Conservation (phyloP, 2,888 invertebrate genomes). For the Phortica magna region DNA sequence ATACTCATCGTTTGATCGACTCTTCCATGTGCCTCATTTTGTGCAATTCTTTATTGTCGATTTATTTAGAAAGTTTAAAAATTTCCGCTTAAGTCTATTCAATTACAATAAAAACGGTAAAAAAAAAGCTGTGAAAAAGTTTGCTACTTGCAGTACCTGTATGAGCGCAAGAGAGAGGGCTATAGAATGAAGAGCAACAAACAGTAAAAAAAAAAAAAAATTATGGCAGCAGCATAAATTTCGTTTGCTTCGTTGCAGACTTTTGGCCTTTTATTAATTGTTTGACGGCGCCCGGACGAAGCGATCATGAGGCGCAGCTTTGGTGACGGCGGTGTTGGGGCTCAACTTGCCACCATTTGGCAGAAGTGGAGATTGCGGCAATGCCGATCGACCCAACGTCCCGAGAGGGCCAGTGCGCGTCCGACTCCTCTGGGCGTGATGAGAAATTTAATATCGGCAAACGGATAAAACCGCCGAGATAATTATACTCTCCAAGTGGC, state of each 20-base stretch:
- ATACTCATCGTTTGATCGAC: too few relatives aligned
- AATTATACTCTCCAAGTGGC: constrained; percentile 72
- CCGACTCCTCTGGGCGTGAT: constrained; percentile 70
- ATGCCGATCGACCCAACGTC: background rate
- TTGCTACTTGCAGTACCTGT: too few relatives aligned
- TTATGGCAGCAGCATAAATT: constrained; percentile 54
- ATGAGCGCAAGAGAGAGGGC: background rate
- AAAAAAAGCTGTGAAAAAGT: background rate
- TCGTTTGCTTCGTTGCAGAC: constrained; percentile 60
- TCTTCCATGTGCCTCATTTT: too few relatives aligned
- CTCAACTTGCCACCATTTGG: constrained; percentile 40
- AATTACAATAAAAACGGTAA: constrained; percentile 19
- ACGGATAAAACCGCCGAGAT: constrained; percentile 71
- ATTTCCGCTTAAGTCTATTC: background rate
- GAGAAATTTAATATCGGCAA: constrained; percentile 78
- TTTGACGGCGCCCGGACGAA: constrained; percentile 67
- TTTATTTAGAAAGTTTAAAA: constrained; percentile 17
- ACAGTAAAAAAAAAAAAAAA: background rate
- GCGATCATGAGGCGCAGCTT: constrained; percentile 23
- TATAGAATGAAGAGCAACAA: background rate
- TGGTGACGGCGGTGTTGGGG: constrained; percentile 26
- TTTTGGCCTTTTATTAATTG: constrained; percentile 71
- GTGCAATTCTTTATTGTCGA: too few relatives aligned
- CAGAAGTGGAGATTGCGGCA: background rate
- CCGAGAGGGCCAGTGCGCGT: background rate